These are phyloP conservation scores for Pocillopora meandrina DNA, from an alignment of 92 coral and sea anemone genomes.

Conservation along the genomic window DNA sequence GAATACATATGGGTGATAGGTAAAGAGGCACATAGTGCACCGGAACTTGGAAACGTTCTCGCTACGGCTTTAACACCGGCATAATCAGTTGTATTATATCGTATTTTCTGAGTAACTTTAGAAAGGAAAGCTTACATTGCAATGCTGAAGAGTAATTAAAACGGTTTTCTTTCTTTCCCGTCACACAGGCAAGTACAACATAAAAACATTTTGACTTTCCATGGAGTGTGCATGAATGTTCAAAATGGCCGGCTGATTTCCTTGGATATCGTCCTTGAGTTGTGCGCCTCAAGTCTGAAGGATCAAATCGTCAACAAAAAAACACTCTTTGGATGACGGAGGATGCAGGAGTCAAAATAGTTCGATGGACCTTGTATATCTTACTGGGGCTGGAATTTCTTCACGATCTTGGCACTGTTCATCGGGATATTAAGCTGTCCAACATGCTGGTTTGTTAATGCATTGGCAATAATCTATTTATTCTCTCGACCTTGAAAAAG, in stretches of 20 bases:
- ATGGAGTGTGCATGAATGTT: slow-evolving; percentile 28
- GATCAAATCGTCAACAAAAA: slow-evolving; percentile 11
- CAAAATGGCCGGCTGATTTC: background rate
- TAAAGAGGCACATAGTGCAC: too few relatives aligned
- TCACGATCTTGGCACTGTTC: slow-evolving; percentile 12
- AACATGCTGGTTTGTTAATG: slow-evolving; percentile 19
- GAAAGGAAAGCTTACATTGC: too few relatives aligned
- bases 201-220: slow-evolving; percentile 12
- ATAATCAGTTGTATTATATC: too few relatives aligned
- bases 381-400: slow-evolving; percentile 21
- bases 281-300: slow-evolving; percentile 23
- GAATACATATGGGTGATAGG: too few relatives aligned
- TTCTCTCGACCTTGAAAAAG: too few relatives aligned
- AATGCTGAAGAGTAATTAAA: too few relatives aligned
- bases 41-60: too few relatives aligned
- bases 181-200: background rate
- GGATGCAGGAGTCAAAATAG: background rate
- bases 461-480: too few relatives aligned
- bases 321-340: slow-evolving; percentile 16
- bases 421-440: slow-evolving; percentile 28
- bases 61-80: too few relatives aligned
- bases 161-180: background rate
- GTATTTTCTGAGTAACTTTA: too few relatives aligned
- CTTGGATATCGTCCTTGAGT: slow-evolving; percentile 13
- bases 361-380: slow-evolving; percentile 13